Conservation (phyloP, 1,140 invertebrate genomes). For the Anagrus nilaparvatae region DNA sequence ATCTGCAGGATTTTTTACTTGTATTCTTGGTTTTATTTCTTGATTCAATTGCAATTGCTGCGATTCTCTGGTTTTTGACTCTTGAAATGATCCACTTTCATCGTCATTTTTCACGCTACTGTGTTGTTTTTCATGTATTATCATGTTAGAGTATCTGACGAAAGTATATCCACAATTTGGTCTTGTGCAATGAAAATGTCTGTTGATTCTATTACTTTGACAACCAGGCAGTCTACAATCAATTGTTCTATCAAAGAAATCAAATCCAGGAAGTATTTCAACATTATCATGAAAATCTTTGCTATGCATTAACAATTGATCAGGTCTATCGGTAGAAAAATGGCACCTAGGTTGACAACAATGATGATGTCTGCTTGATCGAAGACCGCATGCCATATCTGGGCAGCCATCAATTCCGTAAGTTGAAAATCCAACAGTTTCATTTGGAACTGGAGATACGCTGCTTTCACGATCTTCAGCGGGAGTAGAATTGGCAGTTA, state of each 20-base stretch:
- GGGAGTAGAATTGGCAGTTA: conserved; percentile 34
- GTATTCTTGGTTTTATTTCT: conserved; percentile 37
- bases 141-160: conserved; percentile 63
- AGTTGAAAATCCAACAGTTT: conserved; percentile 46
- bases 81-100: conserved; percentile 16
- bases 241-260: conserved; percentile 68
- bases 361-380: conserved; percentile 54
- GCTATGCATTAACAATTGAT: conserved; percentile 60
- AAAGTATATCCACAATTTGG: conserved; percentile 67
- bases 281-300: conserved; percentile 77
- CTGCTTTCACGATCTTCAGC: conserved; percentile 42
- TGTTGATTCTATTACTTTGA: conserved; percentile 58
- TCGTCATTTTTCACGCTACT: conserved; percentile 21
- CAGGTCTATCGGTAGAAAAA: conserved; percentile 56
- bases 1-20: conserved; percentile 40
- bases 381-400: conserved; percentile 51
- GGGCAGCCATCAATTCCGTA: conserved; percentile 52
- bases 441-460: conserved; percentile 31
- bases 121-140: conserved; percentile 59
- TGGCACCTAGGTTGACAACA: conserved; percentile 61
- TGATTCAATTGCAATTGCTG: conserved; percentile 20
- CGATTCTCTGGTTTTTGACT: conserved; percentile 24
- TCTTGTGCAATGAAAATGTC: conserved; percentile 69
- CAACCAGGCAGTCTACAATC: conserved; percentile 63
- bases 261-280: conserved; percentile 70